Evolutionary conservation across 2,113 vertebrate genomes (phyloP).

Genomic region (Pomatostomus ruficeps): DNA sequence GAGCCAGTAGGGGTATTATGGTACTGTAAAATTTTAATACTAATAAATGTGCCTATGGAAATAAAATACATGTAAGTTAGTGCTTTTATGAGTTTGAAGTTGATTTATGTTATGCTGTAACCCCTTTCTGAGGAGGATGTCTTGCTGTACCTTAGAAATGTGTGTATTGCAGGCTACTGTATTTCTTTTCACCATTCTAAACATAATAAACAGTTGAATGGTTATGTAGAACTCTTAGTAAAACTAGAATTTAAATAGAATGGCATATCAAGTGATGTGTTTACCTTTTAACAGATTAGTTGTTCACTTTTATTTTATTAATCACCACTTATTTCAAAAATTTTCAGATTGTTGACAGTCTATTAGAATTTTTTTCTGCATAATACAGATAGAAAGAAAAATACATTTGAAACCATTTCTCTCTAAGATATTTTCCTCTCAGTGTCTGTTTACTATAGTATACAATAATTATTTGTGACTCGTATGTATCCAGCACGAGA

Average conservation of each 20-base stretch:
- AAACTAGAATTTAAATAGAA: not conserved
- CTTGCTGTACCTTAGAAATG: not conserved
- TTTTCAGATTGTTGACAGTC: not conserved
- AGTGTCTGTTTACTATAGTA: not conserved
- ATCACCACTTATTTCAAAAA: not conserved
- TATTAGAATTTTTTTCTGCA: not conserved
- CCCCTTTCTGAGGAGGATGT: not conserved
- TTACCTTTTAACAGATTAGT: not conserved
- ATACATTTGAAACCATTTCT: not conserved
- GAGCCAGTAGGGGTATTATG: slow-evolving; percentile 61
- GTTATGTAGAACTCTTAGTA: not conserved
- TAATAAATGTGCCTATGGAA: slow-evolving; percentile 68
- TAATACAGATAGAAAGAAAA: not conserved
- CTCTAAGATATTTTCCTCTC: not conserved
- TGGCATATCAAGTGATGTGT: not conserved
- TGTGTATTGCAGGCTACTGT: not conserved
- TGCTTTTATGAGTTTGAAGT: slow-evolving; percentile 38
- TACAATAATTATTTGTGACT: not conserved
- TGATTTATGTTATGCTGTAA: slow-evolving; percentile 64
- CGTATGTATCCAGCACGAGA: not conserved
- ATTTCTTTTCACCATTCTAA: not conserved
- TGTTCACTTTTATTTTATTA: not conserved
- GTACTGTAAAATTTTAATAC: slow-evolving; percentile 70
- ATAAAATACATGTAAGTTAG: slow-evolving; percentile 67
- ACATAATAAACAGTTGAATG: not conserved